Conservation (phyloP, 2,113 vertebrate genomes). For the Alectura lathami region DNA sequence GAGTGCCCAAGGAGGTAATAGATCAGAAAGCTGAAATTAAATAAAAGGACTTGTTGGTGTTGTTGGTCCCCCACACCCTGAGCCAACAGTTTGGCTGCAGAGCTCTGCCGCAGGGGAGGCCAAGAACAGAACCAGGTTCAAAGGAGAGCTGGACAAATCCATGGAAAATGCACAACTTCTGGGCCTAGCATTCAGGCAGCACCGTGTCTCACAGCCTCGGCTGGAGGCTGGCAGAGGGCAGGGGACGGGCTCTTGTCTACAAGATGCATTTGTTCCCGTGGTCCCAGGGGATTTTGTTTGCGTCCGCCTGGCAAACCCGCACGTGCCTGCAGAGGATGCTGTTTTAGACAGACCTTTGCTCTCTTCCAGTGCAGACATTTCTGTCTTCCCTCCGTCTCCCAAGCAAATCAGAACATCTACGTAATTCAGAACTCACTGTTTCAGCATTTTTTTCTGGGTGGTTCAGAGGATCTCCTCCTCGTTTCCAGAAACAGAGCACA, state of each 20-base stretch:
- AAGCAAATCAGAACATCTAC: background rate
- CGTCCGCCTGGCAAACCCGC: background rate
- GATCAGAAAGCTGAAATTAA: background rate
- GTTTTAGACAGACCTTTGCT: background rate
- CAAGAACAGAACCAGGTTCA: background rate
- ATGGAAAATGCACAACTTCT: background rate
- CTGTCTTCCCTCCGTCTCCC: background rate
- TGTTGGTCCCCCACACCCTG: background rate
- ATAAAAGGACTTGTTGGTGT: background rate
- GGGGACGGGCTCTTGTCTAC: background rate
- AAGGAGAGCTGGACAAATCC: background rate
- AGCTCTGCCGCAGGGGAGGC: background rate
- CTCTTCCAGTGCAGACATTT: background rate
- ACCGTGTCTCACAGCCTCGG: background rate
- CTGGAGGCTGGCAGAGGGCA: background rate
- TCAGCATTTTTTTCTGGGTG: background rate
- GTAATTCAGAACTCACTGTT: background rate
- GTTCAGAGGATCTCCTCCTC: background rate
- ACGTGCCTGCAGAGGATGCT: background rate
- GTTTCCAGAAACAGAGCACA: slow-evolving; percentile 28
- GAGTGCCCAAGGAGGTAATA: background rate
- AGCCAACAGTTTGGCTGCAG: background rate
- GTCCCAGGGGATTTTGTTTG: background rate
- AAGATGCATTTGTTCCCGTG: background rate
- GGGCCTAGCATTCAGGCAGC: background rate